Evolutionary conservation across 2,797 vertebrate genomes (phyloP), one percentile per base, ranked within the genome.

Genomic region (Valencia hispanica): DNA sequence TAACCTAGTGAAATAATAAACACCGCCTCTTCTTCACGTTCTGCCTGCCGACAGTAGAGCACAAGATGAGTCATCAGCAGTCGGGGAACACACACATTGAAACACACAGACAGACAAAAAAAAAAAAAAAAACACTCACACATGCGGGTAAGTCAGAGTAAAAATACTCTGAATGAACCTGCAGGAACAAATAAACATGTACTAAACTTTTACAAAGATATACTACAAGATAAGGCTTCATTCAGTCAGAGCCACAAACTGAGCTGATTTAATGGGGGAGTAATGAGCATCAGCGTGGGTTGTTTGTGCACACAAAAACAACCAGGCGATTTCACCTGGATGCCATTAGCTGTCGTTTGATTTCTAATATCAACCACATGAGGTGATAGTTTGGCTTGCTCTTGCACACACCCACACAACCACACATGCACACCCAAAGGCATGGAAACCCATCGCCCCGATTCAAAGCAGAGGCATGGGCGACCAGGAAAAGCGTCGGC

Each of bases 1-100:
- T 85, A 95, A 95, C 94, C 76, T 48, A 75, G 48, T 82, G 84
- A 85, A 95, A 95, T 93, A 95, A 95, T 94, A 95, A 96, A 95
- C 94, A 95, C 85, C 76, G 82, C 93, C 92, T 89, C 91, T 89
- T 94, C 90, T 88, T 87, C 77, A 66, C 89, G 91, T 86, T 94
- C 84, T 87, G 89, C 84, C 87, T 88, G 86, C 80, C 82, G 83
- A 87, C 88, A 88, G 84, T 88, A 91, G 88, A 84, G 86, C 78
- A 79, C 72, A 43, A 74, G 14, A 34, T 94, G 94, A 95, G 87
- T 95, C 94, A 95, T 89, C 90, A 63, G 84, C 22, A 72, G 82
- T 80, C 66, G 68, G 86, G n/a, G 91, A 88, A 90, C 91, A 90
- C 88, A 88, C 90, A 90, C 87, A 89, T 66, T 82, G 80, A 85